phyloP scores from a whole-genome alignment of 2,113 vertebrate species.

The Rhizomys pruinosus region DNA sequence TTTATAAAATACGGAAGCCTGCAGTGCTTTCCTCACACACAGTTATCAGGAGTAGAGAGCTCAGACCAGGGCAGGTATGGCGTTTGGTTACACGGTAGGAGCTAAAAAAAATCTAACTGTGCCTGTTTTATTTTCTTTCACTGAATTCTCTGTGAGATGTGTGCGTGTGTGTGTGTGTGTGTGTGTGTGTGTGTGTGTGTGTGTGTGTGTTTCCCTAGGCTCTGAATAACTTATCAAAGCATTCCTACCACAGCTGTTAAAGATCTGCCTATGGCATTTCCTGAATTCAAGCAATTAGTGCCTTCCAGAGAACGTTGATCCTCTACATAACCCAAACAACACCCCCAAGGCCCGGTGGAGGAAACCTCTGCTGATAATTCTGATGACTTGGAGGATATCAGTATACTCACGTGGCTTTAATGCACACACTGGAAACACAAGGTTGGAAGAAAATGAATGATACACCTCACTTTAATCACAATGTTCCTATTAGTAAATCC shows the following conservation, averaged over 20 bases:
- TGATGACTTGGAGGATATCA: slow-evolving; percentile 75
- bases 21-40: slow-evolving; percentile 24
- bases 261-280: slow-evolving; percentile 79
- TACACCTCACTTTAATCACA: slow-evolving; percentile 1
- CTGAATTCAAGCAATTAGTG: slow-evolving; percentile 78
- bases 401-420: slow-evolving; percentile 55
- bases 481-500: slow-evolving; percentile 8
- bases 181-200: background rate
- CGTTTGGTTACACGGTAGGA: background rate
- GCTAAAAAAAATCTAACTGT: background rate
- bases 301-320: slow-evolving; percentile 80
- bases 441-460: background rate
- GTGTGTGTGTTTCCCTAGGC: slow-evolving; percentile 55
- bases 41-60: background rate
- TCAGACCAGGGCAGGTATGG: background rate
- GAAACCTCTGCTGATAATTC: slow-evolving; percentile 67
- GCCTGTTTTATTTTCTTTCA: background rate
- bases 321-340: slow-evolving; percentile 53
- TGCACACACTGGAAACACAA: background rate
- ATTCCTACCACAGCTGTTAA: slow-evolving; percentile 69
- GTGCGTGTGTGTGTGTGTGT: too few relatives aligned
- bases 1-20: slow-evolving; percentile 49
- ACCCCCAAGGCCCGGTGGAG: slow-evolving; percentile 19
- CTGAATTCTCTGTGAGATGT: background rate
- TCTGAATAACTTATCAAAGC: slow-evolving; percentile 82